These are phyloP conservation scores for Brachionus rotundiformis DNA, from an alignment of 1,140 invertebrate species.

Conservation along the genomic window DNA sequence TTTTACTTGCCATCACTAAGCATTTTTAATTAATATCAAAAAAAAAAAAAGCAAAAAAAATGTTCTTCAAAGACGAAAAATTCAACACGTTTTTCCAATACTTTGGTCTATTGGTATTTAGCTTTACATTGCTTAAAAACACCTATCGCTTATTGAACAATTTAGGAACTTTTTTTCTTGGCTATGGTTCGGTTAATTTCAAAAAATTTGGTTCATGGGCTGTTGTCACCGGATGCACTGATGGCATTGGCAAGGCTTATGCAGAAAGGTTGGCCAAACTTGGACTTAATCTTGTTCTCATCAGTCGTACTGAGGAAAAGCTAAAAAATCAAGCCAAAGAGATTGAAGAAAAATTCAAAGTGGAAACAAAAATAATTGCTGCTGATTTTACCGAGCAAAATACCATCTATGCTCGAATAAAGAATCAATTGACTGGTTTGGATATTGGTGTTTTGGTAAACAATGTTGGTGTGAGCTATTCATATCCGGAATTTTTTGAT, in stretches of 20 bases:
- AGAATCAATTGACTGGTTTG: constrained; percentile 73
- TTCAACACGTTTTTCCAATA: constrained; percentile 41
- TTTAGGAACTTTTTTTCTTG: constrained; percentile 31
- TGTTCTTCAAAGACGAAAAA: constrained; percentile 50
- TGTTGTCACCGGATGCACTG: constrained; percentile 85
- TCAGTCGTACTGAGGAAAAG: constrained; percentile 81
- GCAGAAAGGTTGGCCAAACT: constrained; percentile 70
- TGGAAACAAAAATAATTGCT: constrained; percentile 78
- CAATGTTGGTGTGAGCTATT: constrained; percentile 89
- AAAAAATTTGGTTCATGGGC: constrained; percentile 54
- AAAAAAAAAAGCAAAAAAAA: background rate
- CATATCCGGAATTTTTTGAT: constrained; percentile 73
- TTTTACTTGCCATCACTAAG: constrained; percentile 6
- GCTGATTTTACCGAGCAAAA: constrained; percentile 76
- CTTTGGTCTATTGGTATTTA: constrained; percentile 35
- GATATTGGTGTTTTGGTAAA: constrained; percentile 90
- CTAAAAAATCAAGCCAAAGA: constrained; percentile 77
- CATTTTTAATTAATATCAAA: background rate
- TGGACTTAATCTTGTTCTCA: constrained; percentile 81
- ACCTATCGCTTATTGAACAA: constrained; percentile 11
- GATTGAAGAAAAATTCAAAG: constrained; percentile 73
- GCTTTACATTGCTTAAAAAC: background rate
- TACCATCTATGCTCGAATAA: constrained; percentile 76
- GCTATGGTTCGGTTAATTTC: constrained; percentile 21
- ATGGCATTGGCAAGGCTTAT: constrained; percentile 88